Evolutionary conservation across 1,140 invertebrate genomes (phyloP), one percentile per base, ranked within the genome.

Genomic region (Coptotermes formosanus): DNA sequence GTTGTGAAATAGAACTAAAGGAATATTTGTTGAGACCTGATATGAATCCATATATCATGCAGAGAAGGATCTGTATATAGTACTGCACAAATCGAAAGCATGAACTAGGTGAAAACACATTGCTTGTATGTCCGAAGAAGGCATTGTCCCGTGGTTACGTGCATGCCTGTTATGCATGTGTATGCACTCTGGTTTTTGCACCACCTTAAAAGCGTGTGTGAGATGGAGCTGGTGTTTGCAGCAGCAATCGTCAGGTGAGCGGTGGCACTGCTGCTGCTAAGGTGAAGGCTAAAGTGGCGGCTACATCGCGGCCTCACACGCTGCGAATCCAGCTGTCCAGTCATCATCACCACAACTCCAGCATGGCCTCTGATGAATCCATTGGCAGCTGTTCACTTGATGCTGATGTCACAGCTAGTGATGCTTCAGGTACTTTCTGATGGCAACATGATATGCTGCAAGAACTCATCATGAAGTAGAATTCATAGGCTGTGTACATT

Each of bases 321-420:
- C 83, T 84, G 83, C 48, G 43, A 14, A 52, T 84, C 43, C 16
- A 38, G 83, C 83, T 64, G 83, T 38, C 48, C 38, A 44, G 82
- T 32, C 82, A 52, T 64, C 48, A 52, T 30, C 83, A 38, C 0
- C 43, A 45, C 48, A 38, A 11, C n/a, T 30, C 2, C 83, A 91
- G 90, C 87, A 92, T 92, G 92, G 92, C 92, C 43, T 92, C 92
- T 88, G 90, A 92, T 87, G 92, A 93, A 88, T 92, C 92, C 89
- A 97, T 97, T 88, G 96, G 96, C 87, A 95, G 95, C 90, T 97
- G 96, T 91, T 96, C 96, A 52, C 91, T 97, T 88, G 96, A 96
- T 91, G 94, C 96, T 90, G 95, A 96, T 89, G 94, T 94, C 59
- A 93, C 94, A 90, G 94, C 94, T 87, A 96, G 95, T 89, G 95